Percentiles rank a stretch among this genome's conserved stretches.
These are phyloP conservation scores for Cantharis rustica DNA, from an alignment of 2,888 invertebrate species.

Conservation along the genomic window DNA sequence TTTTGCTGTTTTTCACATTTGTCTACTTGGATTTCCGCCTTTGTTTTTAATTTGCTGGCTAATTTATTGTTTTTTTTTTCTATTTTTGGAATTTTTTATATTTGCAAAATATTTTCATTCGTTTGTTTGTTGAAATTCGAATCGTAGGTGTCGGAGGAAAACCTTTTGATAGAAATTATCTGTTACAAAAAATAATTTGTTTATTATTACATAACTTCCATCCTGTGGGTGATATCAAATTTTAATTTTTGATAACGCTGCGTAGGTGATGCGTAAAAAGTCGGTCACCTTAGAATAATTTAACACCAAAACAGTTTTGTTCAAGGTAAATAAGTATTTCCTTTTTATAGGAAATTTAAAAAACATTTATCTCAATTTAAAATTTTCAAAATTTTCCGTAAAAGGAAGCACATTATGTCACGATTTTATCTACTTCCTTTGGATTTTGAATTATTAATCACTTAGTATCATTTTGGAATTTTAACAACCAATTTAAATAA, in stretches of 20 bases:
- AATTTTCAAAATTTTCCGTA: neutral
- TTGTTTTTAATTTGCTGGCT: too few species aligned
- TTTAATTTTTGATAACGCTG: neutral
- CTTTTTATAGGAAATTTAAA: neutral
- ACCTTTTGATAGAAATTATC: neutral
- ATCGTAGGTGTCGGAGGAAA: neutral
- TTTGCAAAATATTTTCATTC: neutral
- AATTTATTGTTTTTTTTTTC: too few species aligned
- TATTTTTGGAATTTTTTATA: neutral
- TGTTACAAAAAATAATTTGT: neutral
- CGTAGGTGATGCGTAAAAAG: neutral
- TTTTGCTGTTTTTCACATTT: too few species aligned
- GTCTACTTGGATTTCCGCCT: too few species aligned
- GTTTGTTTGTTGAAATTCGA: neutral
- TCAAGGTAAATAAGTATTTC: neutral
- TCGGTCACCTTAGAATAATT: neutral
- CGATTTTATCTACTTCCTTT: neutral
- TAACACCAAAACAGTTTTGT: neutral
- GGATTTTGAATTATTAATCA: neutral
- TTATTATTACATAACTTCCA: neutral
- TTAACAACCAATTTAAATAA: neutral
- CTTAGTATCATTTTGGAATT: neutral
- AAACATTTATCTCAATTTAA: neutral
- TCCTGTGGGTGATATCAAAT: neutral
- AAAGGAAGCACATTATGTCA: neutral